phyloP scores from a whole-genome alignment of 2,888 invertebrate species.

The Eurytoma adleriae region DNA sequence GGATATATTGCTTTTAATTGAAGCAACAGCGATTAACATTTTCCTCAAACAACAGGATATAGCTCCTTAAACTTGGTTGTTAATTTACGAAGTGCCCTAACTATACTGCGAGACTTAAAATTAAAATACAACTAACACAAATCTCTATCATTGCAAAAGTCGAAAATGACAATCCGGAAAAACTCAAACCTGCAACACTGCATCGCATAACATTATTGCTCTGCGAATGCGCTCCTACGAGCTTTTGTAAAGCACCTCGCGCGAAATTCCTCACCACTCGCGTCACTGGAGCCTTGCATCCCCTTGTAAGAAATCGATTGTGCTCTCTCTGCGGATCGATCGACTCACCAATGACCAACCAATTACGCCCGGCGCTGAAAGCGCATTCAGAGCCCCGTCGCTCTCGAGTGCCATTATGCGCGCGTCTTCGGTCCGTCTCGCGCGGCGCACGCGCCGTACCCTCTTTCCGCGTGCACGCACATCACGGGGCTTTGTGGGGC shows the following conservation, averaged over 20 bases:
- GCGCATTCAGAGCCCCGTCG: constrained; percentile 41
- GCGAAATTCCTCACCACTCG: not conserved
- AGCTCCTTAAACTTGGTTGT: too few relatives aligned
- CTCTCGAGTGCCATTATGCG: not conserved
- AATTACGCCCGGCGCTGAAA: constrained; percentile 32
- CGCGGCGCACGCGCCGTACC: not conserved
- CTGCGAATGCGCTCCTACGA: too few relatives aligned
- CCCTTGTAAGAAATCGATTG: constrained; percentile 45
- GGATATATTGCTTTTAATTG: too few relatives aligned
- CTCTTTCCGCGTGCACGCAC: not conserved
- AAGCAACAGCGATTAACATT: too few relatives aligned
- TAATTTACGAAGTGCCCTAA: too few relatives aligned
- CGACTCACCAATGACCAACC: constrained; percentile 18
- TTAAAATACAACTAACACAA: too few relatives aligned
- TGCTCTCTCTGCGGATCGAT: constrained; percentile 16
- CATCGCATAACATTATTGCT: too few relatives aligned
- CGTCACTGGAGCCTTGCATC: not conserved
- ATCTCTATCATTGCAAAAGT: too few relatives aligned
- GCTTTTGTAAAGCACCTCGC: not conserved
- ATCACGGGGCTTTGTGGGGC: not conserved
- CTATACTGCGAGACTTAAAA: too few relatives aligned
- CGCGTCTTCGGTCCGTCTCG: not conserved
- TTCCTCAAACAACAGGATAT: too few relatives aligned
- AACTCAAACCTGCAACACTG: too few relatives aligned
- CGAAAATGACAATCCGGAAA: too few relatives aligned